Evolutionary conservation across 1,140 invertebrate genomes (phyloP).

Genomic region (Drosophila dunni): DNA sequence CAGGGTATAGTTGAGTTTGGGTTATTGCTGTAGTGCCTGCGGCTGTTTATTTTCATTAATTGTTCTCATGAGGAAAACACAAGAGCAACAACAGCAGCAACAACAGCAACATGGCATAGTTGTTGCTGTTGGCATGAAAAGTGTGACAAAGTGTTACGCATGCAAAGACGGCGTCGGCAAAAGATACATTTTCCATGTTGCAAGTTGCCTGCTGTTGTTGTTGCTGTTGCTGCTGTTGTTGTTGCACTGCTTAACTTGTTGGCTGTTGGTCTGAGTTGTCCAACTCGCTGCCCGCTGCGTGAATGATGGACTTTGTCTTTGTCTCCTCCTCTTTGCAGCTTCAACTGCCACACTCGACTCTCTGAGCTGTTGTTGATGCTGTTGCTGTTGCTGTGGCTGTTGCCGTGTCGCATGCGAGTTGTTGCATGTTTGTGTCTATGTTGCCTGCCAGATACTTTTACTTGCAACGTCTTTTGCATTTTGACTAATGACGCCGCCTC

Average conservation of each 20-base stretch:
- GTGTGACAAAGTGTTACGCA: conserved; percentile 83
- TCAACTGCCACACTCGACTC: conserved; percentile 25
- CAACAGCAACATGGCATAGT: conserved; percentile 35
- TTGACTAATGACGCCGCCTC: conserved; percentile 74
- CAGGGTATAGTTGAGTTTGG: conserved; percentile 15
- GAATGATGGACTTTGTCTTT: conserved; percentile 81
- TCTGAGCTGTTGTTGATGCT: conserved; percentile 9
- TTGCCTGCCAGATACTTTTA: conserved; percentile 80
- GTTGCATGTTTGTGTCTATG: conserved; percentile 77
- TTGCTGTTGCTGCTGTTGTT: conserved; percentile 31
- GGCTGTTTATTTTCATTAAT: conserved; percentile 84
- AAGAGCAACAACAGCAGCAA: conserved; percentile 51
- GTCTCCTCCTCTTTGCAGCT: conserved; percentile 47
- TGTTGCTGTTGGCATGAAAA: conserved; percentile 78
- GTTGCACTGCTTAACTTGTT: conserved; percentile 66
- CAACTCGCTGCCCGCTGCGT: conserved; percentile 71
- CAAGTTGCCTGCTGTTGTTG: conserved; percentile 33
- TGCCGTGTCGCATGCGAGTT: conserved; percentile 69
- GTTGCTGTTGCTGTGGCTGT: conserved; percentile 13
- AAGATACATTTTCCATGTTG: conserved; percentile 76
- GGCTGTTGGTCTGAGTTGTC: conserved; percentile 47
- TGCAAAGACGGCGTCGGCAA: conserved; percentile 70
- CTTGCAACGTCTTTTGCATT: conserved; percentile 58
- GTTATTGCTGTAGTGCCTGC: conserved; percentile 58
- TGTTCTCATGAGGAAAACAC: conserved; percentile 79